Evolutionary conservation across 2,888 invertebrate genomes (phyloP).

Genomic region (Helleia helle): DNA sequence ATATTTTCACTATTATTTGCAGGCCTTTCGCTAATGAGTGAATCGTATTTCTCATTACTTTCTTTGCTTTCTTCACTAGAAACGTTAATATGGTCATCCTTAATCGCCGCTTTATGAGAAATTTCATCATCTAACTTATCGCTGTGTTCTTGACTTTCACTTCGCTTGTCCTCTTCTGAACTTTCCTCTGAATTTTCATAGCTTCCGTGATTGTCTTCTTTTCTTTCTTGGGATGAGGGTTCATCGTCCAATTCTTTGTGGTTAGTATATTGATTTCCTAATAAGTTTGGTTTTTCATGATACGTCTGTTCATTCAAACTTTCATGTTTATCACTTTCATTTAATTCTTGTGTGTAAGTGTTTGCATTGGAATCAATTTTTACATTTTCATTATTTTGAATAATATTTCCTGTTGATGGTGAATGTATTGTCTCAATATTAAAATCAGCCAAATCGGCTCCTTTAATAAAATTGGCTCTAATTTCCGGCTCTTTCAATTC

Average conservation of each 20-base stretch:
- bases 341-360: too few relatives aligned
- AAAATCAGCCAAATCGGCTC: constrained; percentile 46
- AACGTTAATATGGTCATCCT: not conserved
- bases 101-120: not conserved
- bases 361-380: constrained; percentile 15
- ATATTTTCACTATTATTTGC: not conserved
- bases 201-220: constrained; percentile 22
- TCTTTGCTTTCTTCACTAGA: constrained; percentile 18
- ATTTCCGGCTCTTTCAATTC: constrained; percentile 16
- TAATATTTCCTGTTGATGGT: constrained; percentile 6
- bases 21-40: not conserved
- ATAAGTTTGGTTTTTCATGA: too few relatives aligned
- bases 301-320: constrained; percentile 22
- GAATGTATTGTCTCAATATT: constrained; percentile 46
- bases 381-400: constrained; percentile 14
- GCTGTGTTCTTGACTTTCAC: not conserved
- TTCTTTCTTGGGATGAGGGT: constrained; percentile 3
- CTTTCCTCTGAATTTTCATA: constrained; percentile 24
- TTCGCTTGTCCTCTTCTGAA: not conserved
- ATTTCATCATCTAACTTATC: not conserved
- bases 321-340: constrained; percentile 11
- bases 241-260: constrained; percentile 2
- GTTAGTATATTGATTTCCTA: not conserved
- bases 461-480: constrained; percentile 28
- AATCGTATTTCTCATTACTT: constrained; percentile 11